Evolutionary conservation across 2,888 invertebrate genomes (phyloP), one percentile per base, ranked within the genome.

Genomic region (Leucoptera coffeella): DNA sequence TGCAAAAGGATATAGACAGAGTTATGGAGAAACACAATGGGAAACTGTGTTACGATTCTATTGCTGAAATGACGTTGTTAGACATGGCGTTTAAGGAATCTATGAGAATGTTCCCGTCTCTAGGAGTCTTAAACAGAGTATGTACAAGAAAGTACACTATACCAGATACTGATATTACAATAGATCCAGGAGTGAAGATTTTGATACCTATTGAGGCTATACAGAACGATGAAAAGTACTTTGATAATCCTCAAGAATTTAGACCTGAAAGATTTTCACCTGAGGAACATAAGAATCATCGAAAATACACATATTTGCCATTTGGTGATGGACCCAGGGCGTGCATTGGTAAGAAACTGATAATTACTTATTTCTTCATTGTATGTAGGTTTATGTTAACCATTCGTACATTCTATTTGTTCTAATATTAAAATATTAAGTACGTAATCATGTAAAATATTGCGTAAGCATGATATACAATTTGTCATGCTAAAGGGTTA

Each of bases 31-130:
- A 25, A 20, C 27, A 33, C 23, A 13, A 32, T 12, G 28, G 30
- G 13, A 35, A 35, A 29, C 17, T 35, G 7, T 28, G 28, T 19
- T 35, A 32, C 27, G 35, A 33, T 4, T 33, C 35, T 14, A 39
- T 60, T 3, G 32, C 46, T 7, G 50, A 59, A 30, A 51, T 61
- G 51, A 37, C 32, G 1, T 30, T 39, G 8, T 30, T 59, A 8
- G 47, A 47, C 13, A 48, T 45, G 40, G 42, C 45, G 1, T 49
- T 55, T 23, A 57, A 55, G 22, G 60, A 60, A 22, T 40, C 50
- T 0, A 39, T 60, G 41, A 43, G 60, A 30, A 25, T 28, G 10
- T 35, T 32, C 15, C 35, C 35, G 8, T 30, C 33, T 4, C 14
- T 35, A 2, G 35, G 33, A 4, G 26, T 26, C 19, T 23, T 35